Conservation (phyloP, 2,888 invertebrate genomes). For the Parnassius orleans region DNA sequence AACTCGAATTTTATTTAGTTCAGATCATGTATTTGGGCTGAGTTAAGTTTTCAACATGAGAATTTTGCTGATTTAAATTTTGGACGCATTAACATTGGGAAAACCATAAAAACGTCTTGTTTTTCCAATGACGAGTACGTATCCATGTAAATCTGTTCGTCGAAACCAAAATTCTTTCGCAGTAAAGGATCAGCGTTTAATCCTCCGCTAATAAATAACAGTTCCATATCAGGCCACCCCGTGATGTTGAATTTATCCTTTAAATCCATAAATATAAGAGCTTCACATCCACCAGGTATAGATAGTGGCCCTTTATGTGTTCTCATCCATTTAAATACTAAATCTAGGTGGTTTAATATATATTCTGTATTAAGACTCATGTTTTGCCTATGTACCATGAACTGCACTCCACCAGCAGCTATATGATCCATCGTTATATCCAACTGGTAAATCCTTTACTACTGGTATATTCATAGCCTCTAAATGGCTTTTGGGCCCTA, state of each 20-base stretch:
- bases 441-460: conserved; percentile 82
- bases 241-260: conserved; percentile 76
- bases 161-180: conserved; percentile 78
- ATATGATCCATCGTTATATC: conserved; percentile 86
- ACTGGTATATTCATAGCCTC: conserved; percentile 77
- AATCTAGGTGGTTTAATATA: conserved; percentile 60
- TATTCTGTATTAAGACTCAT: conserved; percentile 55
- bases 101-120: conserved; percentile 75
- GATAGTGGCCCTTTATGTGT: conserved; percentile 81
- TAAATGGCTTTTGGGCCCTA: conserved; percentile 84
- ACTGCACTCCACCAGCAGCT: conserved; percentile 83
- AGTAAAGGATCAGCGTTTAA: conserved; percentile 71
- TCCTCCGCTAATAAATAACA: conserved; percentile 81
- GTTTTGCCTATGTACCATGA: conserved; percentile 69
- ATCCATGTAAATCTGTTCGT: conserved; percentile 61
- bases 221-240: conserved; percentile 84
- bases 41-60: too few species aligned
- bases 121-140: conserved; percentile 64
- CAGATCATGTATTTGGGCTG: too few species aligned
- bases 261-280: conserved; percentile 83
- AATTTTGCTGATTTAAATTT: too few species aligned
- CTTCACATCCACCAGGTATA: conserved; percentile 85
- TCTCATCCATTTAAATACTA: conserved; percentile 77
- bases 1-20: too few species aligned
- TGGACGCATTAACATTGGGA: conserved; percentile 87